Evolutionary conservation across 2,888 invertebrate genomes (phyloP).

Genomic region (Cephus pygmeus): DNA sequence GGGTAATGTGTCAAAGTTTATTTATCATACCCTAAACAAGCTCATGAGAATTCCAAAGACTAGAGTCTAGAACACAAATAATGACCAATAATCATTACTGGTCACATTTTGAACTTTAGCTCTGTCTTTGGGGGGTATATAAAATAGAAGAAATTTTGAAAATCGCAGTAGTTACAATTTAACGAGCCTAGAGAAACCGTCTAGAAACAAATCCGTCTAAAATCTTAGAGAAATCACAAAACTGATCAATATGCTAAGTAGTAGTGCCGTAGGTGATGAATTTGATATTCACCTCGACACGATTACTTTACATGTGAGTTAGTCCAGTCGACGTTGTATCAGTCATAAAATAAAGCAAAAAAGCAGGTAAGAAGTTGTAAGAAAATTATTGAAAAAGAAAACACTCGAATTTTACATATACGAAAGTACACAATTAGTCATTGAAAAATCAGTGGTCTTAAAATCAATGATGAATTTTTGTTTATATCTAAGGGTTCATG

Average conservation of each 20-base stretch:
- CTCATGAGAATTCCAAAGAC: not conserved
- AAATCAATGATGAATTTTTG: not conserved
- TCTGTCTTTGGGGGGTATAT: constrained; percentile 13
- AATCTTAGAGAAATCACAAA: constrained; percentile 7
- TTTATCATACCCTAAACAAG: not conserved
- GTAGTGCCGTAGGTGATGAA: constrained; percentile 70
- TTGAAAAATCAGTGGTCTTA: not conserved
- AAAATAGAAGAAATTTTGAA: constrained; percentile 16
- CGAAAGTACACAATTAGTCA: not conserved
- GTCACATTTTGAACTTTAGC: constrained; percentile 23
- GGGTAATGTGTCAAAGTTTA: not conserved
- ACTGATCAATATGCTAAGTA: constrained; percentile 66
- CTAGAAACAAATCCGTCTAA: not conserved
- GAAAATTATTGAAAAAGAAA: not conserved
- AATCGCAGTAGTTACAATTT: constrained; percentile 1
- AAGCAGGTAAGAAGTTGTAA: not conserved
- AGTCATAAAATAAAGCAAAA: not conserved
- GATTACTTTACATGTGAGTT: constrained; percentile 62
- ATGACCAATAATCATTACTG: not conserved
- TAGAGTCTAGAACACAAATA: not conserved
- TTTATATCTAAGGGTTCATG: not conserved
- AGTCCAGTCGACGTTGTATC: not conserved
- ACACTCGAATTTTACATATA: not conserved
- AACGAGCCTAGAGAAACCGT: not conserved
- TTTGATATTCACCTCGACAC: constrained; percentile 63